A percentile compares a stretch with the other conserved stretches of the same genome.
Evolutionary conservation across 2,888 invertebrate genomes (phyloP).

Genomic region (Cantharis lateralis): DNA sequence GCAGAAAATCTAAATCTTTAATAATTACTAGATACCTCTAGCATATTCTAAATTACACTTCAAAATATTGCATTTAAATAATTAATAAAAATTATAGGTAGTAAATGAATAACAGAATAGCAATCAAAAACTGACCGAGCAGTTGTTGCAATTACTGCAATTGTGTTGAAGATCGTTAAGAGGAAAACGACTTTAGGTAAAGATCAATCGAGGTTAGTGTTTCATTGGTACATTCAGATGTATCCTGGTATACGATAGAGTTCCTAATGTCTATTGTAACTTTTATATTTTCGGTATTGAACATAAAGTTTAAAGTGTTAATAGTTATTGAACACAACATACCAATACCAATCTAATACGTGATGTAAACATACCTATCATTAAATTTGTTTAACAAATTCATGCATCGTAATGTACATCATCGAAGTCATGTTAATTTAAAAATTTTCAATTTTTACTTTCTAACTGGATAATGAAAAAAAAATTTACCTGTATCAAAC

Average conservation of each 20-base stretch:
- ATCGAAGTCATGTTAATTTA: background rate
- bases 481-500: background rate
- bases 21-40: background rate
- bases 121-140: background rate
- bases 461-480: background rate
- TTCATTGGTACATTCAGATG: conserved; percentile 27
- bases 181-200: conserved; percentile 12
- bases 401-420: background rate
- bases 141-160: background rate
- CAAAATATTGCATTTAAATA: background rate
- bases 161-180: background rate
- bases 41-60: background rate
- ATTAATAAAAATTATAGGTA: background rate
- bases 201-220: conserved; percentile 39
- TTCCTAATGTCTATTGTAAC: background rate
- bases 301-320: background rate
- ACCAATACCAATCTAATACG: background rate
- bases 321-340: background rate
- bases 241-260: conserved; percentile 29
- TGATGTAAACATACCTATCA: background rate
- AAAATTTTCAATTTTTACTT: background rate
- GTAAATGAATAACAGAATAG: background rate
- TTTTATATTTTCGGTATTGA: background rate
- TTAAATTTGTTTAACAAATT: background rate
- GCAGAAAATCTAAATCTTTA: background rate